These are phyloP conservation scores for Alviniconcha strummeri DNA, from an alignment of 2,888 invertebrate species.

Conservation along the genomic window DNA sequence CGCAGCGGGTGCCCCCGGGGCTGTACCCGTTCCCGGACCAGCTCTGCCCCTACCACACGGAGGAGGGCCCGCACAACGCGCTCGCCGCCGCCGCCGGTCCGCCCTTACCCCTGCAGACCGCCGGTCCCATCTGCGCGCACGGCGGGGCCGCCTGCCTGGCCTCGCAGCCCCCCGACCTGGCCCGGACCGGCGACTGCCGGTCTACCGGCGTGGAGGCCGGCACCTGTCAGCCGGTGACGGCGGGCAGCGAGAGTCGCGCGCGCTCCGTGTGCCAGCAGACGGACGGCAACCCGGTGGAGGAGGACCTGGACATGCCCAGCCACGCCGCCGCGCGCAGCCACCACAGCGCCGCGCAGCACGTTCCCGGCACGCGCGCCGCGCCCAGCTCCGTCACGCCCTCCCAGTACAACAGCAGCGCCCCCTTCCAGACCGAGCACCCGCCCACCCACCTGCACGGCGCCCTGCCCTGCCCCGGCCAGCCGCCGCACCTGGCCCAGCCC, in stretches of 20 bases:
- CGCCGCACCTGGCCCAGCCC: neutral
- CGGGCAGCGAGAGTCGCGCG: neutral
- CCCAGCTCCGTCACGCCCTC: slow-evolving; percentile 1
- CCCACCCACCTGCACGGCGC: neutral
- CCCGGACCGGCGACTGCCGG: neutral
- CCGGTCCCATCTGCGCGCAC: no score
- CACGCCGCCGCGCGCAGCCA: neutral
- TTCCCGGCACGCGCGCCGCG: slow-evolving; percentile 5
- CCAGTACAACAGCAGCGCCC: slow-evolving; percentile 9
- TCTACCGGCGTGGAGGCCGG: neutral
- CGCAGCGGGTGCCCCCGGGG: no score
- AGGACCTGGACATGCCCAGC: slow-evolving; percentile 8
- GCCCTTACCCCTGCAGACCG: no score
- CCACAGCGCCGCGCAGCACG: neutral
- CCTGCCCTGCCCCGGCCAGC: neutral
- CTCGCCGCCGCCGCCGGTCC: no score
- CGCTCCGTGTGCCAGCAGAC: slow-evolving; percentile 18
- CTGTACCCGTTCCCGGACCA: no score
- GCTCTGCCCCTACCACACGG: no score
- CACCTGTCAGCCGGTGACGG: neutral
- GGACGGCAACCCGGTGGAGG: slow-evolving; percentile 7
- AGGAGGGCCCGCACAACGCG: no score
- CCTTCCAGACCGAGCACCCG: neutral
- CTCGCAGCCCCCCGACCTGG: no score
- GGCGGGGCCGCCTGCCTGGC: no score